Base-by-base conservation (phyloP, 2,888 invertebrate genomes). In the Macrophya annulata region DNA sequence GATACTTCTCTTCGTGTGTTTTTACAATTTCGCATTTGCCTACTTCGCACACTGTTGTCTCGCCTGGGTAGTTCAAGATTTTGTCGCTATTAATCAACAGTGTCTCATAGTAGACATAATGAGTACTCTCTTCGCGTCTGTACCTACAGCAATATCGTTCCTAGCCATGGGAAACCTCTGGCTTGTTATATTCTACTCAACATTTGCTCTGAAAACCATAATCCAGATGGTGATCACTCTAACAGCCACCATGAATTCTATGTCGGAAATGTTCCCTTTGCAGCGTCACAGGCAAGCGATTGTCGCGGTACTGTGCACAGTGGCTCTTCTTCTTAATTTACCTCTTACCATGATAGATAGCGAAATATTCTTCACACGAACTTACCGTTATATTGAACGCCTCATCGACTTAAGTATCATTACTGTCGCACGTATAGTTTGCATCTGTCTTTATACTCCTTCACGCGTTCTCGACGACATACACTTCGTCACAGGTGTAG, bases 131-230 rank as follows among this genome's bases (percentile, higher is more conserved):
- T 81, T 81, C 45, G 81, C 59, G 4, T 15, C 81, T 40, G 21
- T 81, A 21, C 81, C 81, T 12, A 81, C 81, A 12, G 81, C 81
- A 31, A 51, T 81, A 17, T 81, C 81, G 0, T 45, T 81, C 43
- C 81, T 81, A n/a, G 62, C 81, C 0, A 81, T 81, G 81, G 81
- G 81, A 43, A 81, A 81, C 62, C 43, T 81, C 4, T 81, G 81
- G 81, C 81, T 81, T 25, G 62, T 81, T 6, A 5, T 81, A 5
- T 81, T 62, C 62, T 81, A 40, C 62, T 1, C 40, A n/a, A 12
- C 37, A 12, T 62, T 81, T 9, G 43, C 81, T 17, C n/a, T 81
- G 21, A 81, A 62, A 81, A 81, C 62, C n/a, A 81, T 81, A 40
- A 43, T 37, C 12, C 59, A 81, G 12, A 81, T 81, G 5, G 81